Conservation (phyloP, 2,888 invertebrate species). For the Stegophylla sp. region DNA sequence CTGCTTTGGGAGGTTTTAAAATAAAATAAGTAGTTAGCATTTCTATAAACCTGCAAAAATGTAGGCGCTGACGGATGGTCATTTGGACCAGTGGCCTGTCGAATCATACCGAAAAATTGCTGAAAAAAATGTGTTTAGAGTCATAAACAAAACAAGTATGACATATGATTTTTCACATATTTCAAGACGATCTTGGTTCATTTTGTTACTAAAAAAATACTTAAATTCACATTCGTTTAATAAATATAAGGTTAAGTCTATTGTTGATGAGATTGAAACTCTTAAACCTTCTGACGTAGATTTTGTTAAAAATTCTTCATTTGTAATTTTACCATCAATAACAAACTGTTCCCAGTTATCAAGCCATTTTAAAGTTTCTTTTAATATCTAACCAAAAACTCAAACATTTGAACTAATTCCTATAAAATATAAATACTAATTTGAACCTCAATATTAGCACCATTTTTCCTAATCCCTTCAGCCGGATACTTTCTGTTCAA, state of each 20-base stretch:
- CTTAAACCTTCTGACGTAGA: neutral
- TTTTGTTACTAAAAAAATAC: neutral
- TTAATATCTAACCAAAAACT: neutral
- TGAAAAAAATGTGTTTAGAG: neutral
- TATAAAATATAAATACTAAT: neutral
- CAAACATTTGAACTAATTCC: neutral
- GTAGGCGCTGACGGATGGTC: neutral
- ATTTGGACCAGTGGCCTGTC: neutral
- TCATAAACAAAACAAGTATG: neutral
- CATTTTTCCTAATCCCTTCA: too few species aligned
- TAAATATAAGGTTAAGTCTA: neutral
- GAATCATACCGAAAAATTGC: neutral
- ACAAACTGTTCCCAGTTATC: neutral
- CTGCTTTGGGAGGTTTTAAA: slow-evolving; percentile 9
- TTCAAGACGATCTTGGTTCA: neutral
- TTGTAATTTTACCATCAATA: neutral
- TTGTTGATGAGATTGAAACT: too few species aligned
- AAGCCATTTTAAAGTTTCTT: neutral
- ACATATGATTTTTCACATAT: too few species aligned
- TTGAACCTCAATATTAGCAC: neutral
- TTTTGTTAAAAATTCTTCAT: neutral
- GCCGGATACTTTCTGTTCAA: too few species aligned
- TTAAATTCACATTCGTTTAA: neutral
- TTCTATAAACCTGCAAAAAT: slow-evolving; percentile 8
- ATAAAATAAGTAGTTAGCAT: neutral